These are phyloP conservation scores for Phaonia tiefii DNA, from an alignment of 2,888 invertebrate genomes.

Conservation along the genomic window DNA sequence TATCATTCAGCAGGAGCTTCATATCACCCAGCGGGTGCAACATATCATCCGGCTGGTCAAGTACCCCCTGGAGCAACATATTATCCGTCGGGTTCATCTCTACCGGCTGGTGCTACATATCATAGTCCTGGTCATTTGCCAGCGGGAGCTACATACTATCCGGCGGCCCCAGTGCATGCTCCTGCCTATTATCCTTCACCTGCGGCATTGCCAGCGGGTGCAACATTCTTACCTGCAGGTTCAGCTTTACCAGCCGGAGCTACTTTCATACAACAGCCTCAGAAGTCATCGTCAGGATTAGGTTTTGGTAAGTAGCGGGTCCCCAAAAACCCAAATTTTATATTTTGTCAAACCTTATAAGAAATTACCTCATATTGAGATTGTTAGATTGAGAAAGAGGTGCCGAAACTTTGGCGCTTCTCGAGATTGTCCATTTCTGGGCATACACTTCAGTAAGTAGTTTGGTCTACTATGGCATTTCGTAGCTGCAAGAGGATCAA, in stretches of 20 bases:
- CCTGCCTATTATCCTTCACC: slow-evolving; percentile 60
- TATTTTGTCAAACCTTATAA: no score
- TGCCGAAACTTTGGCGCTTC: no score
- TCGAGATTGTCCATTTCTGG: no score
- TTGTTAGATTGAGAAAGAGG: no score
- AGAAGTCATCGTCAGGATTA: slow-evolving; percentile 73
- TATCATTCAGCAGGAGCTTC: slow-evolving; percentile 62
- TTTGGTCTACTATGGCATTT: no score
- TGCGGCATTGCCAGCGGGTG: slow-evolving; percentile 73
- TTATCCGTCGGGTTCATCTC: slow-evolving; percentile 34
- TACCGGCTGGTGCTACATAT: slow-evolving; percentile 64
- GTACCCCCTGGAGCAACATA: slow-evolving; percentile 57
- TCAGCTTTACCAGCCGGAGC: slow-evolving; percentile 71
- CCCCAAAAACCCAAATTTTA: no score
- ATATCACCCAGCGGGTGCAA: slow-evolving; percentile 69
- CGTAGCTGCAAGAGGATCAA: no score
- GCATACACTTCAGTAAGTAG: no score
- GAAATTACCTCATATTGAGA: no score
- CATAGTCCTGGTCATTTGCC: slow-evolving; percentile 59
- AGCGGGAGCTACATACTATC: slow-evolving; percentile 71
- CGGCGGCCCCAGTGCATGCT: slow-evolving; percentile 66
- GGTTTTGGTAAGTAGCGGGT: slow-evolving; percentile 78
- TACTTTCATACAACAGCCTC: slow-evolving; percentile 75
- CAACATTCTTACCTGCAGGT: slow-evolving; percentile 72
- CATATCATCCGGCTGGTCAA: slow-evolving; percentile 64